Conservation (phyloP, 1,140 invertebrate genomes). For the Megalonaias nervosa region DNA sequence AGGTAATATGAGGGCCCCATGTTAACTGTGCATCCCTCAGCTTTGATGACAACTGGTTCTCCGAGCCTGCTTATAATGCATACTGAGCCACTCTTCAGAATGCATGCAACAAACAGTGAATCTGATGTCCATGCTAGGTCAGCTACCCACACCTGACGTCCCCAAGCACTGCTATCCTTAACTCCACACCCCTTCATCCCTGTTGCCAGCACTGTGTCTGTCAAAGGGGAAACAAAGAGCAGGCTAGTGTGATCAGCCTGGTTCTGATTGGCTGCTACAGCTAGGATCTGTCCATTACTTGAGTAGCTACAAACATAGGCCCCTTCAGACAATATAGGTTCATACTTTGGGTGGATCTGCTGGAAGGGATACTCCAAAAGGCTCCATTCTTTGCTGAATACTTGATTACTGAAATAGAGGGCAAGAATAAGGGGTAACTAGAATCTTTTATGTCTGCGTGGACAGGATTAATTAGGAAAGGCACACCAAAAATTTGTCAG, state of each 20-base stretch:
- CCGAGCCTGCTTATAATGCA: constrained; percentile 67
- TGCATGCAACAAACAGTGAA: constrained; percentile 67
- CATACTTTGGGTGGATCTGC: constrained; percentile 51
- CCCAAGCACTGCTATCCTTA: constrained; percentile 44
- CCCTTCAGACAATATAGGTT: constrained; percentile 49
- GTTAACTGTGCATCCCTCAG: constrained; percentile 59
- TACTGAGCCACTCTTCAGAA: constrained; percentile 62
- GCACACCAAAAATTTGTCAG: too few species aligned
- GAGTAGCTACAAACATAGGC: constrained; percentile 58
- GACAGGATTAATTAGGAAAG: too few species aligned
- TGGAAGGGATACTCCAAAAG: constrained; percentile 52
- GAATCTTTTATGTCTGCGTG: too few species aligned
- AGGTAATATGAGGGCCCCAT: constrained; percentile 67
- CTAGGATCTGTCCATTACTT: constrained; percentile 64
- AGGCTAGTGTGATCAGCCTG: constrained; percentile 53
- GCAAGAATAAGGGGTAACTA: too few species aligned
- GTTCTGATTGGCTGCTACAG: constrained; percentile 68
- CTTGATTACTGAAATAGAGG: background rate
- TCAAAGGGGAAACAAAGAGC: constrained; percentile 64
- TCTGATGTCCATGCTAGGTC: constrained; percentile 68
- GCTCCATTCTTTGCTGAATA: constrained; percentile 53
- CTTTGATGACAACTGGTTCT: constrained; percentile 63
- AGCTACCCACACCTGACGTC: constrained; percentile 55
- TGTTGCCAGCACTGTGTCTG: constrained; percentile 57
- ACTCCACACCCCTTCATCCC: constrained; percentile 64